Percentiles rank a stretch among this genome's conserved stretches.
phyloP scores from a whole-genome alignment of 2,888 invertebrate genomes.

The Acronicta alni region DNA sequence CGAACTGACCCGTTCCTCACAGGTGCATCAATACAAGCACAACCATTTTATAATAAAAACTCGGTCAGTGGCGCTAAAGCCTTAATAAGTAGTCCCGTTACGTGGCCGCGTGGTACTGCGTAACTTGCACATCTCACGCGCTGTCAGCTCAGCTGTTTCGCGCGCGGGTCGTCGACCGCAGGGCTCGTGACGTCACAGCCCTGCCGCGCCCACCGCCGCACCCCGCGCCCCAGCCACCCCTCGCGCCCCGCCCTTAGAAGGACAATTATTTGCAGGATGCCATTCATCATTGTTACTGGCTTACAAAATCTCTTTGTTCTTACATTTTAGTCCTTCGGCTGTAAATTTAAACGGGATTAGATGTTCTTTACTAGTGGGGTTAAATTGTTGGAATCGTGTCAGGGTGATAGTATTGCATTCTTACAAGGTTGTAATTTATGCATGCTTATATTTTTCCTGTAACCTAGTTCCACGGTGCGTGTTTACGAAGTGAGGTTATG shows the following conservation, averaged over 20 bases:
- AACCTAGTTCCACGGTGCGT: slow-evolving; percentile 22
- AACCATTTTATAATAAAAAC: slow-evolving; percentile 53
- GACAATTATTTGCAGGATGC: slow-evolving; percentile 84
- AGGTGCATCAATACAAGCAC: slow-evolving; percentile 21
- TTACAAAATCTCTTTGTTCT: slow-evolving; percentile 68
- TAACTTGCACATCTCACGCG: slow-evolving; percentile 44
- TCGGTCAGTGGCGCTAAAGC: slow-evolving; percentile 56
- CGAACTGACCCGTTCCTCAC: slow-evolving; percentile 27
- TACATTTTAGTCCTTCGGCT: slow-evolving; percentile 49
- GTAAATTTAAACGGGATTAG: slow-evolving; percentile 56
- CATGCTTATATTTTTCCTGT: slow-evolving; percentile 36
- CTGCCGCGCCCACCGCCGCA: slow-evolving; percentile 70
- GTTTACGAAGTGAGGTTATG: slow-evolving; percentile 21
- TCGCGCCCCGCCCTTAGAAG: slow-evolving; percentile 63
- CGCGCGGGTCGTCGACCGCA: slow-evolving; percentile 75
- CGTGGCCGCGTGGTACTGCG: slow-evolving; percentile 36
- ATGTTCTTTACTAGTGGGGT: slow-evolving; percentile 43
- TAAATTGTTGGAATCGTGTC: slow-evolving; percentile 42
- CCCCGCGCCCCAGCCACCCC: slow-evolving; percentile 50
- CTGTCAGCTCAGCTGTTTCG: slow-evolving; percentile 75
- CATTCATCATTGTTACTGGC: slow-evolving; percentile 76
- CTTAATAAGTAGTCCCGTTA: slow-evolving; percentile 56
- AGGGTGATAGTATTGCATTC: slow-evolving; percentile 21
- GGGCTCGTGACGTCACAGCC: slow-evolving; percentile 80
- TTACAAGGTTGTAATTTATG: slow-evolving; percentile 36